A percentile compares a stretch with the other conserved stretches of the same genome.
Evolutionary conservation across 2,888 invertebrate genomes (phyloP).

Genomic region (Encarsia formosa): DNA sequence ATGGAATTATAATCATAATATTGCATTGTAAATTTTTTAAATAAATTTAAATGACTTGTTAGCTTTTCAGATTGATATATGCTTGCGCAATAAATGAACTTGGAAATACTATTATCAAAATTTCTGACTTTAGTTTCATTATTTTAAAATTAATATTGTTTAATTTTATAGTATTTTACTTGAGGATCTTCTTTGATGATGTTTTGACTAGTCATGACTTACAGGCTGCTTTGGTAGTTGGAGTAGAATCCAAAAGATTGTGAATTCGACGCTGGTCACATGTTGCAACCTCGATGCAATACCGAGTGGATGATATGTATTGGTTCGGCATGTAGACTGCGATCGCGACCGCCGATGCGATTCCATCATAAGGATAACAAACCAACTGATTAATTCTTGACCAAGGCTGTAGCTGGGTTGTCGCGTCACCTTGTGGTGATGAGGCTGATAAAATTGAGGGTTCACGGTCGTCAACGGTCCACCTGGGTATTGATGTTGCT

Average conservation of each 20-base stretch:
- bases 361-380: slow-evolving; percentile 43
- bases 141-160: too few relatives aligned
- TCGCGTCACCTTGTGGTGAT: slow-evolving; percentile 37
- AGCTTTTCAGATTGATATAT: too few relatives aligned
- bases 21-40: too few relatives aligned
- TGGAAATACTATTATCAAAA: too few relatives aligned
- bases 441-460: slow-evolving; percentile 42
- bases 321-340: slow-evolving; percentile 44
- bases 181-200: slow-evolving; percentile 49
- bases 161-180: slow-evolving; percentile 27
- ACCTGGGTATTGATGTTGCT: slow-evolving; percentile 18
- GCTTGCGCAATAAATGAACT: too few relatives aligned
- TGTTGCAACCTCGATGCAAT: slow-evolving; percentile 35
- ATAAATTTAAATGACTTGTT: too few relatives aligned
- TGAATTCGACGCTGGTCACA: slow-evolving; percentile 33
- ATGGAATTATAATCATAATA: too few relatives aligned
- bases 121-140: too few relatives aligned
- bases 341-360: slow-evolving; percentile 26
- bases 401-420: slow-evolving; percentile 38
- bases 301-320: slow-evolving; percentile 31
- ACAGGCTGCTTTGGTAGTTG: slow-evolving; percentile 45
- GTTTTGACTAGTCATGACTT: slow-evolving; percentile 46
- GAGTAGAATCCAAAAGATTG: slow-evolving; percentile 44
- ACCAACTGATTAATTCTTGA: slow-evolving; percentile 42
- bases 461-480: slow-evolving; percentile 31